Percentiles rank a stretch among this genome's conserved stretches.
Conservation (phyloP, 2,797 vertebrate species). For the Dallia pectoralis region DNA sequence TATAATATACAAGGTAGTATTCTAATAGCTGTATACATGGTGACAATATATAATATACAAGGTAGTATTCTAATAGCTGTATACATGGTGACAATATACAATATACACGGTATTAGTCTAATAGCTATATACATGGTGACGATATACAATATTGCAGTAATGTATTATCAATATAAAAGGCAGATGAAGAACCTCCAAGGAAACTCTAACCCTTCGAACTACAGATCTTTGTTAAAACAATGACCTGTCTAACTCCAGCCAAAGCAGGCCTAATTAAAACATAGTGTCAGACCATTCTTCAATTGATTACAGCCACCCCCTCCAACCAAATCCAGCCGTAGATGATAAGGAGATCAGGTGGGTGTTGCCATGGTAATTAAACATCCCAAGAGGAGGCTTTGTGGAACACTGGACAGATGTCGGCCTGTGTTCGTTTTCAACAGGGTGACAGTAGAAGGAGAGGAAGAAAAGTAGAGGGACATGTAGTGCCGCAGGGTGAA, state of each 20-base stretch:
- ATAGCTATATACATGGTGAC: background rate
- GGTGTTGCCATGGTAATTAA: slow-evolving; percentile 74
- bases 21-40: too few species aligned
- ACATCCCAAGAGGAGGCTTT: slow-evolving; percentile 48
- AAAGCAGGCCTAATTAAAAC: slow-evolving; percentile 38
- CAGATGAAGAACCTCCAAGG: background rate
- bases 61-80: background rate
- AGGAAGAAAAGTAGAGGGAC: slow-evolving; percentile 17
- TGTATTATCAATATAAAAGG: background rate
- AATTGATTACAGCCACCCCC: slow-evolving; percentile 57
- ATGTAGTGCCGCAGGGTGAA: slow-evolving; percentile 60
- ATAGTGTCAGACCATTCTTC: slow-evolving; percentile 20
- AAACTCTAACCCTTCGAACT: background rate
- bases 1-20: background rate
- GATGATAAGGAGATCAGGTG: slow-evolving; percentile 61
- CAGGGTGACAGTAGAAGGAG: slow-evolving; percentile 24
- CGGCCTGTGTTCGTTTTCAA: slow-evolving; percentile 73
- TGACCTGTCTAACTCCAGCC: slow-evolving; percentile 6
- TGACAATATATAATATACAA: background rate
- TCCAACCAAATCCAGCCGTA: slow-evolving; percentile 41
- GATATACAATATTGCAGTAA: background rate
- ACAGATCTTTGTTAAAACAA: background rate
- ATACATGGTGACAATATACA: background rate
- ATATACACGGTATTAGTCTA: background rate
- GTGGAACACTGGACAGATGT: slow-evolving; percentile 61